Evolutionary conservation across 1,140 invertebrate species (phyloP).

Genomic region (Orchesella cincta): DNA sequence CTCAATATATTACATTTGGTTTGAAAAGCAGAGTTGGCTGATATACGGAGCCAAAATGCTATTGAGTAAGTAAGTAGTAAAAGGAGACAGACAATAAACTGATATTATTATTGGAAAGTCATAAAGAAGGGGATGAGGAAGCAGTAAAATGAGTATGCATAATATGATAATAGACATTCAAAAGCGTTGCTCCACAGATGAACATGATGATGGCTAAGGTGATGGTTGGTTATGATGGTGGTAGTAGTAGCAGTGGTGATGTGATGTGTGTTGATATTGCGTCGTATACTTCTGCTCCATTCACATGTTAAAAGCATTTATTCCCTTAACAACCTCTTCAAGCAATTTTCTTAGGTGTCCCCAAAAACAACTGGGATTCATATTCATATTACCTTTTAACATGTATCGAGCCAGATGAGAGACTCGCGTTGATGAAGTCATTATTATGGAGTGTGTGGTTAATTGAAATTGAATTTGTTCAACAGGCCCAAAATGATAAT

Average conservation of each 20-base stretch:
- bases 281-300: no score
- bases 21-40: no score
- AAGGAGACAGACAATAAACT: constrained; percentile 8
- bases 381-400: no score
- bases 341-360: no score
- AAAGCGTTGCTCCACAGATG: background rate
- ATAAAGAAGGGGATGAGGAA: background rate
- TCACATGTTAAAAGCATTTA: no score
- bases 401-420: background rate
- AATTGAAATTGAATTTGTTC: constrained; percentile 52
- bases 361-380: no score
- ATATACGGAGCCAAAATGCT: no score
- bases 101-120: constrained; percentile 21
- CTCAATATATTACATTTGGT: no score
- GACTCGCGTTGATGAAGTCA: background rate
- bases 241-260: background rate
- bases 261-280: background rate
- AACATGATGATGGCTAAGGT: background rate
- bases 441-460: constrained; percentile 37
- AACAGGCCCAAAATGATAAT: constrained; percentile 44
- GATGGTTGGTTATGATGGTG: background rate
- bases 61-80: constrained; percentile 1
- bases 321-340: no score
- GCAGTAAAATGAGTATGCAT: constrained; percentile 10
- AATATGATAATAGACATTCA: constrained; percentile 2